These are phyloP conservation scores for Dasyornis broadbenti DNA, from an alignment of 2,113 vertebrate species.

Conservation along the genomic window DNA sequence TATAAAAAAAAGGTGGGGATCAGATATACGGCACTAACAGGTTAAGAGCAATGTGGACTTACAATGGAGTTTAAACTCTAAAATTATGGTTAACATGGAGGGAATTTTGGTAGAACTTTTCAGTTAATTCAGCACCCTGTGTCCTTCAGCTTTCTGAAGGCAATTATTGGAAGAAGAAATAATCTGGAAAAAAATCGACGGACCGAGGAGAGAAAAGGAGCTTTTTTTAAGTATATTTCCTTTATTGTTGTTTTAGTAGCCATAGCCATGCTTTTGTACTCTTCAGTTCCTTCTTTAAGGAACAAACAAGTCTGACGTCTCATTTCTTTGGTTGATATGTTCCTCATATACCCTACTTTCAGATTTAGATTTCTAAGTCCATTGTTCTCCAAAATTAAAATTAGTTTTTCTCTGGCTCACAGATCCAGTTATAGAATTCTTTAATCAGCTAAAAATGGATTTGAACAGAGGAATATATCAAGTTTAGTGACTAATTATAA, in stretches of 20 bases:
- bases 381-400: not conserved
- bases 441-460: not conserved
- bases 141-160: not conserved
- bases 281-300: not conserved
- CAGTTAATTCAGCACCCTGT: accelerated
- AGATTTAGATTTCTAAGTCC: not conserved
- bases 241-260: not conserved
- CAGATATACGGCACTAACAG: not conserved
- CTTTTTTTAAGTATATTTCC: not conserved
- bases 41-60: not conserved
- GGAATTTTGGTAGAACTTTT: not conserved
- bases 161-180: not conserved
- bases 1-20: not conserved
- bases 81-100: not conserved
- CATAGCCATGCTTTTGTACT: not conserved
- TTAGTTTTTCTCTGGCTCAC: not conserved
- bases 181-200: not conserved
- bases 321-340: not conserved
- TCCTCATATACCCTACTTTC: not conserved
- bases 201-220: not conserved
- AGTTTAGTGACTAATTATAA: not conserved
- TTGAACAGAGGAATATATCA: not conserved
- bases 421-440: not conserved
- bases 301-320: not conserved
- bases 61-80: not conserved